phyloP scores from a whole-genome alignment of 2,888 invertebrate species.

The Theretra japonica region DNA sequence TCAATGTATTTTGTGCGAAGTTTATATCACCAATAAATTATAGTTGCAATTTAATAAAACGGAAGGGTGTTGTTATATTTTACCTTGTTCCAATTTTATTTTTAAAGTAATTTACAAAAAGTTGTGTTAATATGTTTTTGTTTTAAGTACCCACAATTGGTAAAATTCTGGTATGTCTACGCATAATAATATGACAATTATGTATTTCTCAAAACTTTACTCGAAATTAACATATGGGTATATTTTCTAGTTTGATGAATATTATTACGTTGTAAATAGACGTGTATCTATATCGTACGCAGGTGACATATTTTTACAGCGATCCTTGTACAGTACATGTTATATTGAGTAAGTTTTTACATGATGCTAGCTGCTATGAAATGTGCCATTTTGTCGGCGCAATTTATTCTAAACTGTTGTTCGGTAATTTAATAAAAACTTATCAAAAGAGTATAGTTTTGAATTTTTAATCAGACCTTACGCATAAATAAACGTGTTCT shows the following conservation, averaged over 20 bases:
- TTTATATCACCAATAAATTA: neutral
- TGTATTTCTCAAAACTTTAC: neutral
- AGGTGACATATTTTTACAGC: conserved; percentile 52
- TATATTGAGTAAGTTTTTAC: conserved; percentile 72
- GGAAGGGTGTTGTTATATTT: neutral
- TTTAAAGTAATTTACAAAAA: neutral
- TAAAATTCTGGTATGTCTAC: neutral
- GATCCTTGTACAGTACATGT: conserved; percentile 65
- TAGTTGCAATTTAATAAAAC: neutral
- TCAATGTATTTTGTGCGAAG: neutral
- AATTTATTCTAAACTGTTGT: conserved; percentile 72
- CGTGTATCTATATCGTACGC: neutral
- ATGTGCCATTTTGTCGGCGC: conserved; percentile 75
- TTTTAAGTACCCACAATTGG: neutral
- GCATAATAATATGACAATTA: neutral
- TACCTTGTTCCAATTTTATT: neutral
- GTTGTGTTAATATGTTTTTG: neutral
- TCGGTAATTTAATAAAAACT: conserved; percentile 68
- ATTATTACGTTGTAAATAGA: conserved; percentile 17
- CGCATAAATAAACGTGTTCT: neutral
- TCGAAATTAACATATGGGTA: neutral
- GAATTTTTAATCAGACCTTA: conserved; percentile 18
- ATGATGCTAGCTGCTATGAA: conserved; percentile 59
- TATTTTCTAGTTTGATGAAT: neutral
- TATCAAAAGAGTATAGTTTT: conserved; percentile 32